Conservation (phyloP, 2,888 invertebrate species). For the Protula sp. region DNA sequence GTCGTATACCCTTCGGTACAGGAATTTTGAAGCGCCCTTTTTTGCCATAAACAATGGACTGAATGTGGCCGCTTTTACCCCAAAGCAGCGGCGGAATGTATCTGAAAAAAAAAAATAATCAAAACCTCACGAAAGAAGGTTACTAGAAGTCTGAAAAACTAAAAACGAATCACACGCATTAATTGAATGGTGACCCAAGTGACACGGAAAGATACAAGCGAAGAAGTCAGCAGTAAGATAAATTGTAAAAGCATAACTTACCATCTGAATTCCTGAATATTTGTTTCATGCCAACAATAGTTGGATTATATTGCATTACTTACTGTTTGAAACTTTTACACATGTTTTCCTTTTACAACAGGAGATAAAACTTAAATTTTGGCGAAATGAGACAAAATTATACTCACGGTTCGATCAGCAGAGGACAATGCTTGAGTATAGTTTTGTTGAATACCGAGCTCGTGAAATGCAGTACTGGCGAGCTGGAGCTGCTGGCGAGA, state of each 20-base stretch:
- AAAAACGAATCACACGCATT: neutral
- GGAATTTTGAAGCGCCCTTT: slow-evolving; percentile 73
- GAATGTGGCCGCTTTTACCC: slow-evolving; percentile 94
- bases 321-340: too few species aligned
- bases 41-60: slow-evolving; percentile 81
- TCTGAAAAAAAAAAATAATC: slow-evolving; percentile 56
- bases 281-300: too few species aligned
- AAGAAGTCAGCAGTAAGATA: too few species aligned
- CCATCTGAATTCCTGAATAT: too few species aligned
- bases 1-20: slow-evolving; percentile 77
- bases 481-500: slow-evolving; percentile 28
- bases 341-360: too few species aligned
- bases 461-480: slow-evolving; percentile 34
- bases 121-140: neutral
- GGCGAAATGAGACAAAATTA: neutral
- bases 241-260: too few species aligned
- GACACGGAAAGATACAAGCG: too few species aligned
- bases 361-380: too few species aligned
- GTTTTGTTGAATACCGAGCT: slow-evolving; percentile 20
- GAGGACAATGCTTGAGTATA: slow-evolving; percentile 34
- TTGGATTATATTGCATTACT: too few species aligned
- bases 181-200: neutral
- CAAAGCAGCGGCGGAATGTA: slow-evolving; percentile 84
- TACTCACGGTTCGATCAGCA: slow-evolving; percentile 37
- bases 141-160: neutral